phyloP scores from a whole-genome alignment of 2,888 invertebrate genomes.

The Unio delphinus region DNA sequence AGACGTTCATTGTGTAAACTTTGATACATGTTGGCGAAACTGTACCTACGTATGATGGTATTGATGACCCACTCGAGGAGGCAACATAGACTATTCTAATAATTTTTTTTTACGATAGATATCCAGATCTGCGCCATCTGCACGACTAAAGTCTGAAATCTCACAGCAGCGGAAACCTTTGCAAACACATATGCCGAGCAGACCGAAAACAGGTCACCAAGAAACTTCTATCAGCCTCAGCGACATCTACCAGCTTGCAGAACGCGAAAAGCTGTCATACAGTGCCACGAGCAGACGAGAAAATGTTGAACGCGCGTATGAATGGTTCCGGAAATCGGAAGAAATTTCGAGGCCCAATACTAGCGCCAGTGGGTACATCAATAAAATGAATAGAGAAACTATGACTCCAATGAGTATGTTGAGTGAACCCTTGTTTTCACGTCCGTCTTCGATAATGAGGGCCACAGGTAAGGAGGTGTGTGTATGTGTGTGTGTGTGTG shows the following conservation, averaged over 20 bases:
- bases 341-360: slow-evolving; percentile 35
- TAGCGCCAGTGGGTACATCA: slow-evolving; percentile 37
- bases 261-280: slow-evolving; percentile 38
- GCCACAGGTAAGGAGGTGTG: slow-evolving; percentile 17
- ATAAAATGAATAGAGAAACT: slow-evolving; percentile 20
- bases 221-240: slow-evolving; percentile 32
- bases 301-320: slow-evolving; percentile 39
- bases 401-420: slow-evolving; percentile 42
- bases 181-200: slow-evolving; percentile 10
- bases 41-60: too few species aligned
- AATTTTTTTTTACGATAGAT: slow-evolving; percentile 12
- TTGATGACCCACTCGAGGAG: too few species aligned
- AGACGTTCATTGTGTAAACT: too few species aligned
- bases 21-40: too few species aligned
- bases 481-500: not conserved
- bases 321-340: slow-evolving; percentile 30
- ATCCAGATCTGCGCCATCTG: slow-evolving; percentile 33
- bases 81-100: too few species aligned
- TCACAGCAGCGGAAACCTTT: slow-evolving; percentile 9
- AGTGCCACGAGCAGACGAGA: slow-evolving; percentile 37
- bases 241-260: slow-evolving; percentile 44
- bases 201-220: not conserved
- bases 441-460: slow-evolving; percentile 29
- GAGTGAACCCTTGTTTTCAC: slow-evolving; percentile 42
- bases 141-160: slow-evolving; percentile 13